Evolutionary conservation across 2,797 vertebrate genomes (phyloP).

Genomic region (Xenops minutus): DNA sequence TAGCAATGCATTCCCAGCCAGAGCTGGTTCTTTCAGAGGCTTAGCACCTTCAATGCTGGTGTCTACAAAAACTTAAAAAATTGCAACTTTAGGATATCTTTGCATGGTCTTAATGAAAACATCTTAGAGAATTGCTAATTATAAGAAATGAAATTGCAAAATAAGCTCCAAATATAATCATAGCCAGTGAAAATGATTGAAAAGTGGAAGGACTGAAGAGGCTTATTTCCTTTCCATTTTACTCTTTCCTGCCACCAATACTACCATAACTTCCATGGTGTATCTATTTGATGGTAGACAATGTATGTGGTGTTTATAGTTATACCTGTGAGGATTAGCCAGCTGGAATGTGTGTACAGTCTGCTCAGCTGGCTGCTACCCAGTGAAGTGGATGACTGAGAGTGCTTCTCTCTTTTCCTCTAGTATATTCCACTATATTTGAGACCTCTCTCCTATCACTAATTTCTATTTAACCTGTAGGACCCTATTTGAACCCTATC

Average conservation of each 20-base stretch:
- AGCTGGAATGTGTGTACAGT: too few species aligned
- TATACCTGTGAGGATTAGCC: fast-evolving
- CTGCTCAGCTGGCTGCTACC: not conserved
- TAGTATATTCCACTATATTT: not conserved
- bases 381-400: not conserved
- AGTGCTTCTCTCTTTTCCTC: not conserved
- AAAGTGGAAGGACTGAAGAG: not conserved
- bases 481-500: not conserved
- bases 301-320: not conserved
- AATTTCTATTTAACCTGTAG: not conserved
- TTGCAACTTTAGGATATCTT: not conserved
- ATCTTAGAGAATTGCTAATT: not conserved
- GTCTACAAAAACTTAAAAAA: not conserved
- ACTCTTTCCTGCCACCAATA: not conserved
- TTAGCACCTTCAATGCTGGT: not conserved
- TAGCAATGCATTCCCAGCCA: not conserved
- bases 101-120: not conserved
- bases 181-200: not conserved
- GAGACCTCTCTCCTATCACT: not conserved
- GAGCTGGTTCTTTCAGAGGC: not conserved
- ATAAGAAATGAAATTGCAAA: not conserved
- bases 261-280: not conserved
- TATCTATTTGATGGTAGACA: not conserved
- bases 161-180: not conserved
- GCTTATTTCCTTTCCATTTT: not conserved